Conservation (phyloP, 2,888 invertebrate species). For the Carabus problematicus region DNA sequence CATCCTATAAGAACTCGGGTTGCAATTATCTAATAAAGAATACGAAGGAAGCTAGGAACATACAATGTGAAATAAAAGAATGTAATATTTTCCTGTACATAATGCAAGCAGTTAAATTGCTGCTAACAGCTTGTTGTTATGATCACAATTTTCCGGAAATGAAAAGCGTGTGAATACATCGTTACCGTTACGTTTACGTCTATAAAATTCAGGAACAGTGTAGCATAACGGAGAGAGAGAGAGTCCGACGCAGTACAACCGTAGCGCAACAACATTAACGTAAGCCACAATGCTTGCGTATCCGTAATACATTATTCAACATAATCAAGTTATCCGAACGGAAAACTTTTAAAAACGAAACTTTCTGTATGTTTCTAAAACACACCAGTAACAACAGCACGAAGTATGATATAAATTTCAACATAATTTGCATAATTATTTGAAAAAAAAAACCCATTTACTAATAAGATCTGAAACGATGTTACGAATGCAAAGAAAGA, state of each 20-base stretch:
- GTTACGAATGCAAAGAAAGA: slow-evolving; percentile 2
- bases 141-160: no score
- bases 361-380: slow-evolving; percentile 22
- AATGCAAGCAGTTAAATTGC: no score
- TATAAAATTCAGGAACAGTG: slow-evolving; percentile 3
- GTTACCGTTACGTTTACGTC: not conserved
- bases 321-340: slow-evolving; percentile 39
- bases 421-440: slow-evolving; percentile 42
- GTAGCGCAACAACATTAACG: not conserved
- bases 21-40: no score
- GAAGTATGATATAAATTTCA: slow-evolving; percentile 39
- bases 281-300: slow-evolving; percentile 8
- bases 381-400: slow-evolving; percentile 4
- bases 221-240: no score
- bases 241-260: no score
- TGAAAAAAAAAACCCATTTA: slow-evolving; percentile 33
- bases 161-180: not conserved
- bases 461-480: slow-evolving; percentile 30
- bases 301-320: slow-evolving; percentile 38
- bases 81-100: no score
- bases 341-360: slow-evolving; percentile 34
- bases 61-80: no score
- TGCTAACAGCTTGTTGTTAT: no score
- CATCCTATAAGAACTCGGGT: no score
- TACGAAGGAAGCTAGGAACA: no score